Evolutionary conservation across 2,113 vertebrate species (phyloP).

Genomic region (Cyprinodon tularosa): DNA sequence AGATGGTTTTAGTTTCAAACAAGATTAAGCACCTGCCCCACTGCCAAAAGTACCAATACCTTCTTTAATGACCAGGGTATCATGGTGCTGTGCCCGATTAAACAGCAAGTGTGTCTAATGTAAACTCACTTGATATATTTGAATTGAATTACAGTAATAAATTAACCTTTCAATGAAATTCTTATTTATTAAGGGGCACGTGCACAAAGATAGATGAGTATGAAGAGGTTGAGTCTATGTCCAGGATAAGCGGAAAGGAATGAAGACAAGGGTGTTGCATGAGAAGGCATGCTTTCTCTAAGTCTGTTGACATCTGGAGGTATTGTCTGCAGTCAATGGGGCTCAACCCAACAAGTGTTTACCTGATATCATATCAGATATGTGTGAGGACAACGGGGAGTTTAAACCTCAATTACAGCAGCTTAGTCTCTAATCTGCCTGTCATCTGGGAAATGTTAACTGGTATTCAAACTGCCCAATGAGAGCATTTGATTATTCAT

Average conservation of each 20-base stretch:
- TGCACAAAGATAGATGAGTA: neutral
- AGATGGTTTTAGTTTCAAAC: neutral
- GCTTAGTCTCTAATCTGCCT: constrained; percentile 26
- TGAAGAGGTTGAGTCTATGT: neutral
- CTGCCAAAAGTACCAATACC: neutral
- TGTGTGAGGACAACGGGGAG: constrained; percentile 55
- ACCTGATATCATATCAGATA: constrained; percentile 61
- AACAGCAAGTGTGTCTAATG: neutral
- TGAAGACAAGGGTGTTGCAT: constrained; percentile 5
- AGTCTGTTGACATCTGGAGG: constrained; percentile 47
- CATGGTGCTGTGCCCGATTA: neutral
- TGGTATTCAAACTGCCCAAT: constrained; percentile 5
- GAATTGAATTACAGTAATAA: neutral
- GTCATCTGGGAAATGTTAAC: constrained; percentile 38
- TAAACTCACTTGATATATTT: neutral
- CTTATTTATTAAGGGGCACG: neutral
- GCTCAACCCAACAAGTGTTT: constrained; percentile 64
- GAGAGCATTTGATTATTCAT: neutral
- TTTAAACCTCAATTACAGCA: constrained; percentile 57
- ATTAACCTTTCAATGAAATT: neutral
- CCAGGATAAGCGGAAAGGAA: neutral
- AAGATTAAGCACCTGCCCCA: neutral
- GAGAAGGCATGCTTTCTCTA: constrained; percentile 38
- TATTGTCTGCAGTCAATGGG: constrained; percentile 69
- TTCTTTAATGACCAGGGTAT: neutral